phyloP scores from a whole-genome alignment of 2,888 invertebrate species.

The Boloria selene region DNA sequence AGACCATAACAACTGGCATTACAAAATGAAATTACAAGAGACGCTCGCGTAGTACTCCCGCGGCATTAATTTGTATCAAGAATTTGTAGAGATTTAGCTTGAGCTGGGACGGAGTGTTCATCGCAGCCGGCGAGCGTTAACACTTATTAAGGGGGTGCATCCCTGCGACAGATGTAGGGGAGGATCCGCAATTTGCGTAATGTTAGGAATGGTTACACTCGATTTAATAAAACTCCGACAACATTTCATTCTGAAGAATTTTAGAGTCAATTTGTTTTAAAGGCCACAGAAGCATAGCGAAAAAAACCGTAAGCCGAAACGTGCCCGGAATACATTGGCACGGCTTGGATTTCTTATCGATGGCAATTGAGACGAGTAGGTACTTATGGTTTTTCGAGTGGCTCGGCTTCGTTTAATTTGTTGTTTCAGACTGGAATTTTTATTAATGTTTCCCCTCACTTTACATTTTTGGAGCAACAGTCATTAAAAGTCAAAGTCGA shows the following conservation, averaged over 20 bases:
- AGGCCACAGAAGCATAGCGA: conserved; percentile 76
- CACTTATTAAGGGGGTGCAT: conserved; percentile 83
- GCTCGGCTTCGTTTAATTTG: conserved; percentile 83
- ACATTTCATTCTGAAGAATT: conserved; percentile 81
- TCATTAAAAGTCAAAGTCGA: conserved; percentile 25
- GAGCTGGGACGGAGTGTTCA: conserved; percentile 75
- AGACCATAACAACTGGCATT: conserved; percentile 56
- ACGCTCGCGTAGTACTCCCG: conserved; percentile 65
- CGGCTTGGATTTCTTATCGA: conserved; percentile 82
- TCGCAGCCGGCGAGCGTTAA: conserved; percentile 81
- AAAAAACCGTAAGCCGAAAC: conserved; percentile 81
- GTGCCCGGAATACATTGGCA: conserved; percentile 79
- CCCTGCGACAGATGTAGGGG: conserved; percentile 82
- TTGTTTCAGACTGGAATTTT: conserved; percentile 82
- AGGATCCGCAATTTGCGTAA: conserved; percentile 81
- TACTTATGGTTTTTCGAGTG: conserved; percentile 82
- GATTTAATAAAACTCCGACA: conserved; percentile 82
- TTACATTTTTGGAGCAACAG: conserved; percentile 59
- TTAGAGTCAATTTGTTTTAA: conserved; percentile 82
- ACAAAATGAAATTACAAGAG: conserved; percentile 76
- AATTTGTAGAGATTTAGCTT: conserved; percentile 82
- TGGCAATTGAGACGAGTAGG: conserved; percentile 80
- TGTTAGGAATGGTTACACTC: conserved; percentile 82
- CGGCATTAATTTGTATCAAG: conserved; percentile 81
- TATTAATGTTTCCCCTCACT: conserved; percentile 80